Evolutionary conservation across 2,888 invertebrate species (phyloP), one percentile per base, ranked within the genome.

Genomic region (Agrotis puta): DNA sequence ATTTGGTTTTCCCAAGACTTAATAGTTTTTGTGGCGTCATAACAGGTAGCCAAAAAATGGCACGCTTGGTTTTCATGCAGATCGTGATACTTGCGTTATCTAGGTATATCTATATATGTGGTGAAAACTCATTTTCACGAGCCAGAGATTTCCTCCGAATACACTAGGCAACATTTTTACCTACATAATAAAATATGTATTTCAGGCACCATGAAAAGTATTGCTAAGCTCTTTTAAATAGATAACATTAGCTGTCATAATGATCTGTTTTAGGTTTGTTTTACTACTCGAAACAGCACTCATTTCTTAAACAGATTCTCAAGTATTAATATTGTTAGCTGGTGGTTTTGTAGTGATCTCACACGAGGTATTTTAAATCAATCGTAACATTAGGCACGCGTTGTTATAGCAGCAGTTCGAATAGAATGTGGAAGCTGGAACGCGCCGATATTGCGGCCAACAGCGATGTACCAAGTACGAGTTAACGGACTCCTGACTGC

Each of bases 401-500:
- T 64, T 57, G 70, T 72, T 63, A 54, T 27, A 48, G 64, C 57
- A 70, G 63, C 65, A 65, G 54, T 22, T 64, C 45, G 33, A 64
- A 66, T 53, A 83, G 54, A 63, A 61, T 73, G 76, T 67, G 70
- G 73, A 18, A 65, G 75, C 76, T 68, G 70, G 68, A 66, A 59
- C 70, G 68, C 63, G 70, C 64, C 68, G 61, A 54, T 53, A 61
- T 74, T 63, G 20, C 13, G 13, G 6, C 51, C 9, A 24, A 6
- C 20, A 27, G 7, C 22, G 0, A 2, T 3, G 3, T 0, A 2
- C 3, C 2, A n/a, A 2, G 18, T 13, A n/a, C 2, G 14, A 0
- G 6, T 57, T 78, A 67, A 67, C 71, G 67, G 18, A 39, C 39
- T 39, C 9, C 39, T 39, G 39, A 39, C 39, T 11, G 11, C 39